Evolutionary conservation across 2,888 invertebrate species (phyloP), one percentile per base, ranked within the genome.

Genomic region (Harpagoxenus sublaevis): DNA sequence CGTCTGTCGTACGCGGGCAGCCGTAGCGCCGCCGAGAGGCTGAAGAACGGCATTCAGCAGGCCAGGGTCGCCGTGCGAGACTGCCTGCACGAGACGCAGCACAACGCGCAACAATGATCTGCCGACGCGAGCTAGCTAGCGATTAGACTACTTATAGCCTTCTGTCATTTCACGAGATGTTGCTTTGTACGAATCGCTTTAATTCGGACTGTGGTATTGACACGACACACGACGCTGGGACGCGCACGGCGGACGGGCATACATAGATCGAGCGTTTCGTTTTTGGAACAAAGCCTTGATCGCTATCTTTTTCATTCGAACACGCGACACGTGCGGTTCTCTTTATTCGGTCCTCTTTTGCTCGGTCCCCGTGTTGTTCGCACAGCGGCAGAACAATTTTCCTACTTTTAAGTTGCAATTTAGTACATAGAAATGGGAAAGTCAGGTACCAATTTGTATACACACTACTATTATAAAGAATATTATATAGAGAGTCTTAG

Each of bases 61-160:
- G 95, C 95, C 28, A 91, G 95, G 66, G 94, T 95, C 57, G 93
- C 95, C 73, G 95, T 95, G 12, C 92, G 95, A 39, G 95, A 95
- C 78, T 95, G 95, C 89, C 89, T 95, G 45, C 83, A 95, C 60
- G 95, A 95, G 88, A 95, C 95, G 4, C 95, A 95, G 87, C 95
- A 95, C 83, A 95, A 95, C 84, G 95, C 95, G 85, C 94, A 95
- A 85, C 95, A 95, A 93, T 95, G 94, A 95, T 94, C 90, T 91
- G 91, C 85, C 90, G 89, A 86, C 87, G 31, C 31, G 88, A 77
- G 51, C 18, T 78, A 92, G 90, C 77, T 92, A 92, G 90, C 77
- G 74, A 86, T 79, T 93, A 93, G 91, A 91, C 88, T 51, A 77
- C 65, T 91, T 87, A 83, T 91, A 91, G 91, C 86, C 85, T 88